Evolutionary conservation across 2,888 invertebrate genomes (phyloP), one percentile per base, ranked within the genome.

Genomic region (Anodontia alba): DNA sequence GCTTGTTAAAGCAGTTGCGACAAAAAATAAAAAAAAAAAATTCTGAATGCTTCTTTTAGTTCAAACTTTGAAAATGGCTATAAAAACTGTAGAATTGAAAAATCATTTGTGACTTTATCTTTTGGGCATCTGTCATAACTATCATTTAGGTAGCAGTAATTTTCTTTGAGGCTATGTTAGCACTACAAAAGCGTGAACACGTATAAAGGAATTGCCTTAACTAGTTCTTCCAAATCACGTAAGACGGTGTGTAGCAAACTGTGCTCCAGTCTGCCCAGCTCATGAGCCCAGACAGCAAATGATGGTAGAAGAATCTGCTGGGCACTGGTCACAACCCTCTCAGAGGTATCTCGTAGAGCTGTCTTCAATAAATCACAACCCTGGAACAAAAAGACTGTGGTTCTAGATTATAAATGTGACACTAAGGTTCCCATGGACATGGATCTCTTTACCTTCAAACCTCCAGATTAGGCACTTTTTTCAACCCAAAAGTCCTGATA

Each of bases 211-310:
- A 86, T 90, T 92, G 92, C 92, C 90, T 91, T 91, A 89, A 93
- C 92, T 86, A 92, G 90, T 76, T 92, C 91, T 88, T 93, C 93
- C 76, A 94, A 86, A 74, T 91, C 91, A 38, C 90, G 89, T 17
- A 95, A 87, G 31, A 94, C 86, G 75, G 89, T 89, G 75, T 93
- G 91, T 31, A 94, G 86, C 26, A 95, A 90, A 82, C 92, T 91
- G 76, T 93, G 90, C 78, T 95, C 93, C 33, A 96, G 92, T 70
- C 95, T 94, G 73, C 95, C 95, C 81, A 95, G 91, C 73, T 95
- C 95, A 46, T 92, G 93, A 2, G 96, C 96, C 96, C 96, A 96
- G 89, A 96, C 95, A 0, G 96, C 96, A 80, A 96, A 93, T 43
- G 96, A 96, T 0, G 96, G 96, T 84, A 96, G 94, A 72, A 96